Evolutionary conservation across 2,888 invertebrate genomes (phyloP).

Genomic region (Eumacrocentrus americanus): DNA sequence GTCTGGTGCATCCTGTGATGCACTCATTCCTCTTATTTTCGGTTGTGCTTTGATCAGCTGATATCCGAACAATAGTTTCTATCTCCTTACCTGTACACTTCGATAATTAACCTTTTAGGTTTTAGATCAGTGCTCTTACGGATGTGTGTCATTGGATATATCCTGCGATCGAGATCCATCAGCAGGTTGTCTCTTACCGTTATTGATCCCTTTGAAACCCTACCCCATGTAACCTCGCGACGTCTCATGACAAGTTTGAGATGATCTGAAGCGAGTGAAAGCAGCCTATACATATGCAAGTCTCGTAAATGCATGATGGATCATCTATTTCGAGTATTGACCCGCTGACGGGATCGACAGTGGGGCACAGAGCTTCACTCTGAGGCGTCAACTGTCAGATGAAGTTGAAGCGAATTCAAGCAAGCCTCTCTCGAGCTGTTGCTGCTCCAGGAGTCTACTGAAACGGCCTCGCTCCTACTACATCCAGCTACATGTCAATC

Average conservation of each 20-base stretch:
- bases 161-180: too few species aligned
- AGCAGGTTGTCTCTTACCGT: too few species aligned
- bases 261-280: neutral
- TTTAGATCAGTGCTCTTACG: too few species aligned
- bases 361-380: slow-evolving; percentile 16
- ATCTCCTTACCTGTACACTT: too few species aligned
- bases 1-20: too few species aligned
- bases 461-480: neutral
- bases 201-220: too few species aligned
- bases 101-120: too few species aligned
- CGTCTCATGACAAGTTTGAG: neutral
- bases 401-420: slow-evolving; percentile 9
- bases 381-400: slow-evolving; percentile 25
- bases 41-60: too few species aligned
- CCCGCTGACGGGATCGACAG: slow-evolving; percentile 11
- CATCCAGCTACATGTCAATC: slow-evolving; percentile 46
- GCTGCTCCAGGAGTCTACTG: slow-evolving; percentile 1
- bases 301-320: slow-evolving; percentile 1
- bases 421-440: neutral
- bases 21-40: too few species aligned
- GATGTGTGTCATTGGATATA: too few species aligned
- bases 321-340: slow-evolving; percentile 12
- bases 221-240: too few species aligned
- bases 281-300: neutral
- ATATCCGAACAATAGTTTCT: too few species aligned